phyloP scores from a whole-genome alignment of 2,888 invertebrate genomes.

The Mythimna pallens region DNA sequence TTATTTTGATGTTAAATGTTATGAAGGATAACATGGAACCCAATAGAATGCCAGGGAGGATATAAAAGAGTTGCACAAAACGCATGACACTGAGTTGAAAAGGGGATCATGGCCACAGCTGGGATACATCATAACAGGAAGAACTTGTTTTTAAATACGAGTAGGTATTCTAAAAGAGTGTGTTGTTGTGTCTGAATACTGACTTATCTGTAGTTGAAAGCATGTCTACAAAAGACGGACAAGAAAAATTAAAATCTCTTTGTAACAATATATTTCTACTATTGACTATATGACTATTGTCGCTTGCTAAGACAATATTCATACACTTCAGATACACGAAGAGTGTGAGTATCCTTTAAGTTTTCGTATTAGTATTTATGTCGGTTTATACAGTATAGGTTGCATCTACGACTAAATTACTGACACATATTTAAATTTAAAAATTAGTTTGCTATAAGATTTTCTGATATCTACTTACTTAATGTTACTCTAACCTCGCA shows the following conservation, averaged over 20 bases:
- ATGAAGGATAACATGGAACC: neutral
- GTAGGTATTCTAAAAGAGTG: slow-evolving; percentile 18
- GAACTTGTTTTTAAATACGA: slow-evolving; percentile 26
- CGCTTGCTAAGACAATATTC: neutral
- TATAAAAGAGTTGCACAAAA: slow-evolving; percentile 21
- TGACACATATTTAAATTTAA: no score
- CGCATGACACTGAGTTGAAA: slow-evolving; percentile 4
- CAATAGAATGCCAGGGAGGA: neutral
- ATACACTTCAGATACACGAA: neutral
- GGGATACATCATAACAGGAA: slow-evolving; percentile 38
- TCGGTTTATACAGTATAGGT: no score
- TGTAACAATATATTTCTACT: neutral
- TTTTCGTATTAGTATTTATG: neutral
- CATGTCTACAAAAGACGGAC: neutral
- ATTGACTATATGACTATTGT: neutral
- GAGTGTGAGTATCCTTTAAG: neutral
- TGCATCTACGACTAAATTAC: neutral
- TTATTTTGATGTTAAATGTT: neutral
- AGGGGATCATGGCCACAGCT: slow-evolving; percentile 49
- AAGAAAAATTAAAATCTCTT: neutral
- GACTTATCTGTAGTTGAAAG: neutral
- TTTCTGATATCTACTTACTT: neutral
- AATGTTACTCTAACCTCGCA: neutral
- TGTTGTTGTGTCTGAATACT: slow-evolving; percentile 35
- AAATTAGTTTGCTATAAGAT: neutral